phyloP scores from a whole-genome alignment of 2,888 invertebrate genomes.

The Caenorhabditis sp. region DNA sequence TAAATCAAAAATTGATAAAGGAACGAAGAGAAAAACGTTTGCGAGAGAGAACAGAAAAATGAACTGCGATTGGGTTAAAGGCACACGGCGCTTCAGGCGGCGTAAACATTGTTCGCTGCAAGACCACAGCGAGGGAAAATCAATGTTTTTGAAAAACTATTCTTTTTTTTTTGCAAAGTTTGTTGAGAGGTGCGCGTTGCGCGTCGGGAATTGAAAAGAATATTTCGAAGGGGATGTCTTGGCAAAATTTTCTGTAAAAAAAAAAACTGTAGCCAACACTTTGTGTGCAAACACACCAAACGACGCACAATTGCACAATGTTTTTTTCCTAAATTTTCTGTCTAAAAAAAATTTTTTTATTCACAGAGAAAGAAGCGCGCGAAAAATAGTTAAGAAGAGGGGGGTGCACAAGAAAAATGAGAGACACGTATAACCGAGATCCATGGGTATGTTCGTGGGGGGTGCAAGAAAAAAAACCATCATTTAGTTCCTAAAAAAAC shows the following conservation, averaged over 20 bases:
- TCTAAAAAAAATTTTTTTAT: not conserved
- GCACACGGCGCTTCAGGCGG: conserved; percentile 33
- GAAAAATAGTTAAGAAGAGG: not conserved
- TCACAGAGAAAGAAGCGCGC: not conserved
- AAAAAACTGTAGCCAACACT: too few relatives aligned
- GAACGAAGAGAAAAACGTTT: not conserved
- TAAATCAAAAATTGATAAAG: not conserved
- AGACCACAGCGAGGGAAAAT: conserved; percentile 28
- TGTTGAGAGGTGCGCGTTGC: not conserved
- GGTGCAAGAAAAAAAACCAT: not conserved
- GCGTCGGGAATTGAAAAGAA: not conserved
- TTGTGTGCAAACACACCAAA: too few relatives aligned
- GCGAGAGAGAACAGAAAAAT: not conserved
- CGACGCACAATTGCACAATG: too few relatives aligned
- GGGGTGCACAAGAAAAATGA: not conserved
- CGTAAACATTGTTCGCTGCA: conserved; percentile 17
- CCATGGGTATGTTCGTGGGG: conserved; percentile 2
- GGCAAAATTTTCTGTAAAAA: too few relatives aligned
- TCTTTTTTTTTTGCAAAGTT: not conserved
- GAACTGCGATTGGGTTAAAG: conserved; percentile 19
- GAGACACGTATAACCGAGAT: not conserved
- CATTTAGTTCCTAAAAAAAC: conserved; percentile 13
- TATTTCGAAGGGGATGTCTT: too few relatives aligned
- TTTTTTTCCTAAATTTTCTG: too few relatives aligned
- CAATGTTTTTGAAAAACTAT: conserved; percentile 1